phyloP scores from a whole-genome alignment of 92 coral and sea anemone species.

The Phenganax stokvisi region DNA sequence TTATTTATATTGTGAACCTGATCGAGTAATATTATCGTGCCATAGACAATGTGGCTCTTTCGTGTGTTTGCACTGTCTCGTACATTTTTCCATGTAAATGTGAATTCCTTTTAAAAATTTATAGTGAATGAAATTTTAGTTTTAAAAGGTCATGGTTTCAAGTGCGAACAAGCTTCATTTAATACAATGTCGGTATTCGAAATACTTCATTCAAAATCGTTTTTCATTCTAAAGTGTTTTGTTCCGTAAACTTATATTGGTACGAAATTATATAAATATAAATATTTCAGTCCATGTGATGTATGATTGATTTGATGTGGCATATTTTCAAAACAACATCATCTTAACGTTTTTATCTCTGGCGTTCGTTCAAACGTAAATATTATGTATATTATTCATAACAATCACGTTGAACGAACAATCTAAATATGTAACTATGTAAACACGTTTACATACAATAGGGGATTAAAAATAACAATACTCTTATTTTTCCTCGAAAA shows the following conservation, averaged over 20 bases:
- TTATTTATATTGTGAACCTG: not conserved
- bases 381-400: not conserved
- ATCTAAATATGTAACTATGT: not conserved
- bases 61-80: not conserved
- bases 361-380: not conserved
- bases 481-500: not conserved
- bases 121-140: not conserved
- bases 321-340: slow-evolving; percentile 4
- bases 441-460: not conserved
- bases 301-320: not conserved
- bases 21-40: not conserved
- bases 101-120: not conserved
- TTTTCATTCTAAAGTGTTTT: too few relatives aligned
- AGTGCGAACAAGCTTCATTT: too few relatives aligned
- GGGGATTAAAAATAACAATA: not conserved
- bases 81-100: not conserved
- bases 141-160: too few relatives aligned
- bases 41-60: not conserved
- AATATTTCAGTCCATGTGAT: not conserved
- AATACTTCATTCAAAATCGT: too few relatives aligned
- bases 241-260: not conserved
- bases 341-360: not conserved
- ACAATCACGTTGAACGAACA: not conserved
- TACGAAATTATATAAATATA: not conserved
- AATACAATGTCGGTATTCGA: too few relatives aligned